Base-by-base conservation (phyloP, 92 coral and sea anemone genomes). In the Phenganax subtilis region DNA sequence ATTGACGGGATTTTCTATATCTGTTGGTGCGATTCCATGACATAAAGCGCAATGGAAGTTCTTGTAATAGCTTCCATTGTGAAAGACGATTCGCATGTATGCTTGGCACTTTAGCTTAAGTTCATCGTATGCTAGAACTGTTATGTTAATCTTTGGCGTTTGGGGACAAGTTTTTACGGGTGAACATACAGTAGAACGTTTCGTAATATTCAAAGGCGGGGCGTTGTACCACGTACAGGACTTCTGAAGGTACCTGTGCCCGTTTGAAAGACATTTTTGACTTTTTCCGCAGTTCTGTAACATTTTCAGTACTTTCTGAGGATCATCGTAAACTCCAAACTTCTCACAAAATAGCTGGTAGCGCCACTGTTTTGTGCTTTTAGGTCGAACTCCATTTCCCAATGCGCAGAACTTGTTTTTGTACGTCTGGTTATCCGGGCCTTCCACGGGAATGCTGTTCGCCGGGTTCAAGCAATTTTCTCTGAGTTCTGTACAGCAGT, bases 1-100 rank as follows among this genome's bases (percentile, higher is more conserved):
- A 29, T 0, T 2, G 7, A 55, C 55, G 12, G 56, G 55, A 14
- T 59, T 58, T 59, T 76, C 54, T 61, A 76, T 20, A 12, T 76
- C 54, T 25, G 27, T 25, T 1, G 81, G 81, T 44, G 60, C 75
- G 16, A 77, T 51, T 10, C 87, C 54, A 28, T 51, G 47, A 53
- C 87, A 85, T 20, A 85, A 6, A 6, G 84, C 87, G 28, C 87
- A 85, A 37, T 77, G 83, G 16, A 68, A 69, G 57, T 85, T 85
- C 57, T 71, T 76, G 16, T 80, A 85, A 6, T 59, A 80, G 10
- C 7, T 14, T 4, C 57, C 47, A 12, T 54, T 51, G 51, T 64
- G 75, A 25, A 51, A 80, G 44, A 85, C 74, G 3, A 62, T 60
- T n/a, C 73, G 67, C 83, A 65, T 79, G 61, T 79, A 62, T 79